These are phyloP conservation scores for Urosaurus nigricauda DNA, from an alignment of 2,797 vertebrate genomes.

Conservation along the genomic window DNA sequence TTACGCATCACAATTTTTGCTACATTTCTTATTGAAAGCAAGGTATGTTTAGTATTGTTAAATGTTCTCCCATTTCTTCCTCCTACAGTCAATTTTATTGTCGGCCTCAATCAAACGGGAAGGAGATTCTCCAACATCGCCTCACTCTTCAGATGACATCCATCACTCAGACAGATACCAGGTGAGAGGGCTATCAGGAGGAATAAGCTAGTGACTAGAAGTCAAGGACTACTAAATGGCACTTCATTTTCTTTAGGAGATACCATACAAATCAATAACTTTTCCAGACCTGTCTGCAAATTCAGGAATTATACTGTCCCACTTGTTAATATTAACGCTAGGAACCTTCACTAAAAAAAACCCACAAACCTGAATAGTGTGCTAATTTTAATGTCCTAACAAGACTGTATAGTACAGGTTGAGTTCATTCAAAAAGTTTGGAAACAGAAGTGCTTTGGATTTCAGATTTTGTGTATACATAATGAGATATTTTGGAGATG, in stretches of 20 bases:
- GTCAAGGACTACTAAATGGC: slow-evolving; percentile 22
- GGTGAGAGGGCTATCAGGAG: slow-evolving; percentile 82
- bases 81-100: slow-evolving; percentile 93
- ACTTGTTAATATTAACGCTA: slow-evolving; percentile 21
- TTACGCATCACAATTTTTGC: not conserved
- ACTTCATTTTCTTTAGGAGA: not conserved
- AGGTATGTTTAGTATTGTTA: not conserved
- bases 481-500: too few relatives aligned
- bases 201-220: not conserved
- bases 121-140: slow-evolving; percentile 97
- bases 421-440: too few relatives aligned
- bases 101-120: slow-evolving; percentile 98
- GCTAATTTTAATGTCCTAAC: not conserved
- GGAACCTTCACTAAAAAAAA: not conserved
- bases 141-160: slow-evolving; percentile 96
- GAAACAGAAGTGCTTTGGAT: too few relatives aligned
- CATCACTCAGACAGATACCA: slow-evolving; percentile 99
- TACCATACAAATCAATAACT: not conserved
- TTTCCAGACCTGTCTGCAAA: not conserved
- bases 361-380: not conserved
- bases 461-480: too few relatives aligned
- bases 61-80: slow-evolving; percentile 67
- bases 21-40: rapidly evolving
- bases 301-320: rapidly evolving
- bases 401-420: not conserved